Evolutionary conservation across 2,797 vertebrate species (phyloP).

Genomic region (Trachurus trachurus): DNA sequence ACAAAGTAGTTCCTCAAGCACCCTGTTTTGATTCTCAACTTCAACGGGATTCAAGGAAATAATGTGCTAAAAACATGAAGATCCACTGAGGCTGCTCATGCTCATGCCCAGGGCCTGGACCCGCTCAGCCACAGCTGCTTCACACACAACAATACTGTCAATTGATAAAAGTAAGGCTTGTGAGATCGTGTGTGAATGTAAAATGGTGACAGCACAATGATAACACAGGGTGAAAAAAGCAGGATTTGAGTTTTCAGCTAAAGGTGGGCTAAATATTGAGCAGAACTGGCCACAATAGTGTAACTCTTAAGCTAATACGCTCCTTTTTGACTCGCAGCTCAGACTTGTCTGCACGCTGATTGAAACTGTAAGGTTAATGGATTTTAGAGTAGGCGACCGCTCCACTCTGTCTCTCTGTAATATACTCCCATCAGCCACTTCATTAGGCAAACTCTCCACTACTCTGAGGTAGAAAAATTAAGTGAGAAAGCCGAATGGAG

Average conservation of each 20-base stretch:
- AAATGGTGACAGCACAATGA: neutral
- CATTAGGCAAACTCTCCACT: conserved; percentile 81
- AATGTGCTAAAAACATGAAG: neutral
- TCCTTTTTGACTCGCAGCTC: conserved; percentile 69
- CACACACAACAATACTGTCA: neutral
- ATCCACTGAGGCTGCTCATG: no score
- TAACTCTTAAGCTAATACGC: conserved; percentile 55
- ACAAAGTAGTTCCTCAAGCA: neutral
- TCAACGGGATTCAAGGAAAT: neutral
- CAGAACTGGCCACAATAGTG: conserved; percentile 49
- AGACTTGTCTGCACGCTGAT: conserved; percentile 74
- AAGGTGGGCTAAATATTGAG: conserved; percentile 42
- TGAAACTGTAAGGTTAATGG: conserved; percentile 84
- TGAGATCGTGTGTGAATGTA: neutral
- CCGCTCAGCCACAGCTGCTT: no score
- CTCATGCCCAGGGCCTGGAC: no score
- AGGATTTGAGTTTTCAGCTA: conserved; percentile 27
- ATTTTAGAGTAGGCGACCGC: conserved; percentile 82
- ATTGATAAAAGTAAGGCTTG: neutral
- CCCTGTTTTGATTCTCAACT: neutral
- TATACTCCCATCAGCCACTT: conserved; percentile 84
- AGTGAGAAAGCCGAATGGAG: conserved; percentile 68
- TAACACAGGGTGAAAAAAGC: neutral
- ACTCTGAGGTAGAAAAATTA: conserved; percentile 77
- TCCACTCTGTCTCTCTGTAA: conserved; percentile 82